These are phyloP conservation scores for Bombyx mandarina DNA, from an alignment of 1,140 invertebrate genomes.

Conservation along the genomic window DNA sequence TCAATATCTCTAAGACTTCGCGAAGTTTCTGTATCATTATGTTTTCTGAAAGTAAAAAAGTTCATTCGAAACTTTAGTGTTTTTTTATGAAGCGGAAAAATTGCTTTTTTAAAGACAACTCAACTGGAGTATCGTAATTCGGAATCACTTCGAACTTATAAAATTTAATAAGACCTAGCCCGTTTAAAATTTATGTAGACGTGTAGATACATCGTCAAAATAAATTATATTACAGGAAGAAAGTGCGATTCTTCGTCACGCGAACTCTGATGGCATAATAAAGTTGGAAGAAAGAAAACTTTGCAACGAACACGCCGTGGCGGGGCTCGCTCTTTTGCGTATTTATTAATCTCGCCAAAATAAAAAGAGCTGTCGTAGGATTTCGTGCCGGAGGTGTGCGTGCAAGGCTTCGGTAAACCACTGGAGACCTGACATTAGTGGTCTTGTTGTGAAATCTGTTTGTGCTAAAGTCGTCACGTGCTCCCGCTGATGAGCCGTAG, in stretches of 20 bases:
- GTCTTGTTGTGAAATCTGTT: conserved; percentile 59
- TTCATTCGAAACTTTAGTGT: not conserved
- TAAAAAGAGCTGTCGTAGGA: conserved; percentile 21
- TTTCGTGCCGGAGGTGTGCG: conserved; percentile 1
- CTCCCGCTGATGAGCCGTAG: conserved; percentile 56
- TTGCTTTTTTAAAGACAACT: conserved; percentile 10
- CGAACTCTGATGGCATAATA: conserved; percentile 63
- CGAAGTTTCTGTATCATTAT: conserved; percentile 46
- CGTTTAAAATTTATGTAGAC: not conserved
- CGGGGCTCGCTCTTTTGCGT: conserved; percentile 49
- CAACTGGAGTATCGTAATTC: not conserved
- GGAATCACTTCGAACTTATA: not conserved
- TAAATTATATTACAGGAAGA: conserved; percentile 47
- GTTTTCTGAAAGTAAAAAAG: conserved; percentile 21
- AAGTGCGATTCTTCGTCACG: conserved; percentile 56
- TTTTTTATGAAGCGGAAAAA: conserved; percentile 9
- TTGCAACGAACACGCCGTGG: conserved; percentile 27
- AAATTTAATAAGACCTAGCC: not conserved
- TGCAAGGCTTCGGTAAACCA: not conserved
- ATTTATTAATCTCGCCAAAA: conserved; percentile 52
- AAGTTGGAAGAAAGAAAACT: conserved; percentile 65
- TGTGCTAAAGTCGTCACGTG: conserved; percentile 62
- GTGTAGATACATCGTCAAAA: conserved; percentile 33
- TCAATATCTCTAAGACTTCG: conserved; percentile 33
- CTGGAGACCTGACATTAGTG: conserved; percentile 26